Conservation (phyloP, 2,888 invertebrate genomes). For the Thereva nobilitata region DNA sequence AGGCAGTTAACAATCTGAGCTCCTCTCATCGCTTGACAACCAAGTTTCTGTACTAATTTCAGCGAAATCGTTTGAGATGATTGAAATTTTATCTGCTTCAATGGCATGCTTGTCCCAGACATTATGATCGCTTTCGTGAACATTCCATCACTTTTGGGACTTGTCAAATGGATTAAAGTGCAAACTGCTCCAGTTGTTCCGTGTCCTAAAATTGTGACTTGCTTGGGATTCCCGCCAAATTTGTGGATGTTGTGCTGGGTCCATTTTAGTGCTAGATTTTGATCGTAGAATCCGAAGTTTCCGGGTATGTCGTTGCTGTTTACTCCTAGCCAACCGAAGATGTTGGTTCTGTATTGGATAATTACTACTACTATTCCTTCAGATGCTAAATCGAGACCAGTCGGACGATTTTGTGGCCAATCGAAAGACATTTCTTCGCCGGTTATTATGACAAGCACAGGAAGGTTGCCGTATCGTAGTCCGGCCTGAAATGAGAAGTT, state of each 20-base stretch:
- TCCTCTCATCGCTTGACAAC: constrained; percentile 59
- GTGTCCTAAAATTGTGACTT: constrained; percentile 82
- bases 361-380: constrained; percentile 73
- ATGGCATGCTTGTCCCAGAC: constrained; percentile 58
- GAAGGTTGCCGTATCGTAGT: constrained; percentile 61
- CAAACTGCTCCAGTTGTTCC: constrained; percentile 74
- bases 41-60: constrained; percentile 59
- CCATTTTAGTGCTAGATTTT: constrained; percentile 79
- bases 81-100: constrained; percentile 4
- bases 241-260: constrained; percentile 73
- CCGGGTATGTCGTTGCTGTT: constrained; percentile 62
- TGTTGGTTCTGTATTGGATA: constrained; percentile 70
- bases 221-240: constrained; percentile 79
- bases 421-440: constrained; percentile 69
- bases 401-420: constrained; percentile 61
- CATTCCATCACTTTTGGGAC: constrained; percentile 62
- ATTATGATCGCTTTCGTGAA: constrained; percentile 72
- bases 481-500: constrained; percentile 48
- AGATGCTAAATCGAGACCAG: constrained; percentile 74
- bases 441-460: constrained; percentile 61
- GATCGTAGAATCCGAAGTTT: constrained; percentile 85
- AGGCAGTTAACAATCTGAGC: constrained; percentile 66
- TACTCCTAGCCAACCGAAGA: constrained; percentile 70
- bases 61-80: constrained; percentile 50
- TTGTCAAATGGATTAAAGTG: constrained; percentile 68